Conservation (phyloP, 37 sponge, comb jelly and placozoan species). For the Spongilla lacustris region DNA sequence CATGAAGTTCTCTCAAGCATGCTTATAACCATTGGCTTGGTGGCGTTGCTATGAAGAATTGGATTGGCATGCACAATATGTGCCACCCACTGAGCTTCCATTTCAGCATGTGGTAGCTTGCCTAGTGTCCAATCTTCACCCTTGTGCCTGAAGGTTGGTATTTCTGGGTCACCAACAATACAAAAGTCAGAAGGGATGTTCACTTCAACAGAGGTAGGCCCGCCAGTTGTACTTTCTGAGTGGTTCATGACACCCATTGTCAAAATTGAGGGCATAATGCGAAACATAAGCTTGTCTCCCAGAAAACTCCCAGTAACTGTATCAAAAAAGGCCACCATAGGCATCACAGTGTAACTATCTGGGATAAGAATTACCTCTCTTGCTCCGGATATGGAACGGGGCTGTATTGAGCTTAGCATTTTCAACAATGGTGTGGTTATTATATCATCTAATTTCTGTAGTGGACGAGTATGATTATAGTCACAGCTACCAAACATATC, state of each 20-base stretch:
- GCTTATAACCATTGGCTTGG: constrained; percentile 47
- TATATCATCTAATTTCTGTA: constrained; percentile 27
- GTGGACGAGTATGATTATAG: background rate
- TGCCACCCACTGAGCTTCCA: constrained; percentile 65
- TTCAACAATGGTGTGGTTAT: constrained; percentile 37
- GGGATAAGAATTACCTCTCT: constrained; percentile 53
- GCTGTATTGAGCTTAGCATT: constrained; percentile 22
- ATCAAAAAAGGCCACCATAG: constrained; percentile 53
- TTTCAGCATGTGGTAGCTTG: constrained; percentile 62
- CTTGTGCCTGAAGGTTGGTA: constrained; percentile 47
- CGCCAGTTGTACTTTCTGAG: background rate
- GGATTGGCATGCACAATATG: constrained; percentile 57
- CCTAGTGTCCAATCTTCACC: constrained; percentile 52
- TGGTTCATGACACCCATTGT: constrained; percentile 61
- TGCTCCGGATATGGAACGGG: background rate
- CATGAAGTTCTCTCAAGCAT: constrained; percentile 44
- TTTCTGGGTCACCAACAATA: constrained; percentile 70
- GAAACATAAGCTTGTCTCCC: constrained; percentile 59
- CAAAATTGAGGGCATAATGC: constrained; percentile 66
- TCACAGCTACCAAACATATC: constrained; percentile 40
- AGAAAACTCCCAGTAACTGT: constrained; percentile 26
- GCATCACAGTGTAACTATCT: constrained; percentile 63
- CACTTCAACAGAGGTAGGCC: background rate
- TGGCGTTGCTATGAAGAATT: constrained; percentile 61
- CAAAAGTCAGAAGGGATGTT: constrained; percentile 49